Percentiles rank a stretch among this genome's conserved stretches.
Conservation (phyloP, 1,140 invertebrate species). For the Asobara japonica region DNA sequence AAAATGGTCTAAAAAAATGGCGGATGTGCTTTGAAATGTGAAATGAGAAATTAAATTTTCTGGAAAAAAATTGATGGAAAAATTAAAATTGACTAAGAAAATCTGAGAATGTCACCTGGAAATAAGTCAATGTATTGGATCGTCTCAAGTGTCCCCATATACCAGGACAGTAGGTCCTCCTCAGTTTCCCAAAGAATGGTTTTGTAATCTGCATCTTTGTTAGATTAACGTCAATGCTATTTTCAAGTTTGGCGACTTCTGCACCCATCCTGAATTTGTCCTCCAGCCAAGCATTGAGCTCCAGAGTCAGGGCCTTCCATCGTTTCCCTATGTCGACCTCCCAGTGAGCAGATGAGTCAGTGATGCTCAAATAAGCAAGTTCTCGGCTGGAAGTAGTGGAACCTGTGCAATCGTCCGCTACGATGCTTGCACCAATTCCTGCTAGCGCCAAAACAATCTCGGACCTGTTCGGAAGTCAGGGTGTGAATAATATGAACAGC, state of each 20-base stretch:
- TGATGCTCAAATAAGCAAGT: slow-evolving; percentile 74
- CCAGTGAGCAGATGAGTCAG: slow-evolving; percentile 79
- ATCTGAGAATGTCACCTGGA: no score
- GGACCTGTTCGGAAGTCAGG: no score
- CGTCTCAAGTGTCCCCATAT: slow-evolving; percentile 79
- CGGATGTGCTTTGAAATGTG: no score
- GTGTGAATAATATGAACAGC: no score
- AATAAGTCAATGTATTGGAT: slow-evolving; percentile 74
- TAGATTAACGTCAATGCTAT: slow-evolving; percentile 77
- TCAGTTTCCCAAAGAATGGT: slow-evolving; percentile 83
- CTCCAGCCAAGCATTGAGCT: slow-evolving; percentile 83
- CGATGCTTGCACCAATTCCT: slow-evolving; percentile 76
- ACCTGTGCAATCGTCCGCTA: slow-evolving; percentile 39
- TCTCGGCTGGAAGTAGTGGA: slow-evolving; percentile 60
- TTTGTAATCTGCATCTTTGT: slow-evolving; percentile 89
- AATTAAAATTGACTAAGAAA: no score
- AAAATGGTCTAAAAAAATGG: no score
- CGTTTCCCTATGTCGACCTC: slow-evolving; percentile 81
- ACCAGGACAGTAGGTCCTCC: slow-evolving; percentile 79
- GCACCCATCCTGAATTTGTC: slow-evolving; percentile 78
- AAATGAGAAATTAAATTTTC: no score
- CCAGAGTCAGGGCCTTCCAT: slow-evolving; percentile 81
- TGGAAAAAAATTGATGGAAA: no score
- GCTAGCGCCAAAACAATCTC: slow-evolving; percentile 77
- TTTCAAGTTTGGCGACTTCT: slow-evolving; percentile 79